Evolutionary conservation across 2,888 invertebrate genomes (phyloP), one percentile per base, ranked within the genome.

Genomic region (Chaetogeoica ovagalla): DNA sequence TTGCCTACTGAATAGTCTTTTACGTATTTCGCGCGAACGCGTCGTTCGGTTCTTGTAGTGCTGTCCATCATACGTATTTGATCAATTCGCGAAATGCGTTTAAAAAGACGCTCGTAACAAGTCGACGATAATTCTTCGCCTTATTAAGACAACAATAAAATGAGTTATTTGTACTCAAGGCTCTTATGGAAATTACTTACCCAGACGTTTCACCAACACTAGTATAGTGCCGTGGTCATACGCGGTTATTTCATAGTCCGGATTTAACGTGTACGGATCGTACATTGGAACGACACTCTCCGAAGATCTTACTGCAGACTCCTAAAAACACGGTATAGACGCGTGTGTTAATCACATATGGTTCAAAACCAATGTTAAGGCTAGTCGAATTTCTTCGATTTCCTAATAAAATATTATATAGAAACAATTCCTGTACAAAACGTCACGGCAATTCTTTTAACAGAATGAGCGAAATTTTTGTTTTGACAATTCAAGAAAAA

Each of bases 181-280:
- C 52, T 13, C 11, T 65, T 37, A 63, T 48, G 55, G 48, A n/a
- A 21, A 60, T 23, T 63, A 39, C 81, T 90, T 89, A 83, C 97
- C 97, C 83, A 97, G 92, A 83, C 94, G 95, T 85, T 92, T 91
- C 66, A 97, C 91, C 82, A 97, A 90, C 85, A 97, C 91, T 86
- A 97, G 88, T 82, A 97, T 87, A 84, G 94, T 92, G 83, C 94
- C 94, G 87, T 97, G 97, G 88, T 97, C 96, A 86, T 96, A 94
- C 83, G 94, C 93, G 84, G 92, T 93, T 88, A 97, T 97, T 85
- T 92, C 92, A 87, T 97, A 97, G 88, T 98, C 97, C 82, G 97
- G 96, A 87, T 94, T 93, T 87, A 95, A 95, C 95, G 96, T 96
- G 87, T 92, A 93, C 85, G 93, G 91, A 90, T 95, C 94, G 87